Evolutionary conservation across 2,888 invertebrate species (phyloP).

Genomic region (Diploptera punctata): DNA sequence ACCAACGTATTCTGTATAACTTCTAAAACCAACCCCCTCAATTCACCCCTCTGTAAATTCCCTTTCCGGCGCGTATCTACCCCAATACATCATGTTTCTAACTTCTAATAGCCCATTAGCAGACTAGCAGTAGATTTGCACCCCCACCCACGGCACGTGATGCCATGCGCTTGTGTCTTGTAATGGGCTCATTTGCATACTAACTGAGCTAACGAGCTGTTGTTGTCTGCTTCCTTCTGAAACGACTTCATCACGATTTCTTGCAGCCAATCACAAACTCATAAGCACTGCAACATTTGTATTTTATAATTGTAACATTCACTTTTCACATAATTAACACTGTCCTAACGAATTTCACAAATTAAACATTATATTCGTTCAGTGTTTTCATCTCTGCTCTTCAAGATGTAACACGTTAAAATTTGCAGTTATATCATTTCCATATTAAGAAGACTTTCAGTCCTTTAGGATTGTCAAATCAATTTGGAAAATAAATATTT

Average conservation of each 20-base stretch:
- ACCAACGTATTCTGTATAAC: conserved; percentile 20
- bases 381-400: too few relatives aligned
- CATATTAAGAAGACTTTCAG: too few relatives aligned
- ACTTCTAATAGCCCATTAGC: conserved; percentile 30
- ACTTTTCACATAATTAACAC: too few relatives aligned
- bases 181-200: conserved; percentile 32
- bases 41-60: not conserved
- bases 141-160: not conserved
- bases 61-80: not conserved
- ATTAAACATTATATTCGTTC: too few relatives aligned
- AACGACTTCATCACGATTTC: conserved; percentile 28
- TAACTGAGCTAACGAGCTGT: conserved; percentile 25
- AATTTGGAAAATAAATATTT: too few relatives aligned
- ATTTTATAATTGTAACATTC: too few relatives aligned
- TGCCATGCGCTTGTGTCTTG: conserved; percentile 20
- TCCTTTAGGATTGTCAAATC: too few relatives aligned
- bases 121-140: conserved; percentile 26
- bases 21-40: conserved; percentile 26
- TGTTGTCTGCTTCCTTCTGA: conserved; percentile 16
- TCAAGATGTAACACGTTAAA: too few relatives aligned
- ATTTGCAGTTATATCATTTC: too few relatives aligned
- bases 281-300: too few relatives aligned
- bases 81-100: conserved; percentile 28
- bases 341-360: too few relatives aligned
- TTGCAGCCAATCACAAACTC: conserved; percentile 29